Base-by-base conservation (phyloP, 2,797 vertebrate genomes). In the Pangasius djambal region DNA sequence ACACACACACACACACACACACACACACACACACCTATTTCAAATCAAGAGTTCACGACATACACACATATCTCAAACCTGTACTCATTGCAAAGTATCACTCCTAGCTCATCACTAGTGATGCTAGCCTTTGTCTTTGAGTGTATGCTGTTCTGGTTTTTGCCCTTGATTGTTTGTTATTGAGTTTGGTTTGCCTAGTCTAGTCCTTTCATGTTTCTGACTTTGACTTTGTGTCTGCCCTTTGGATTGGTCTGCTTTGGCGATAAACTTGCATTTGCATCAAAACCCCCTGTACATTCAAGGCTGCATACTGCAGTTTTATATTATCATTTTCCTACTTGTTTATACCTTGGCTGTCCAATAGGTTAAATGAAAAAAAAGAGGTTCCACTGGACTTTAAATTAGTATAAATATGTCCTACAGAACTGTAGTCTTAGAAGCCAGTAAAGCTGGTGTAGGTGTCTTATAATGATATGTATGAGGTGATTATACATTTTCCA, bases 401-500 rank as follows among this genome's bases (percentile, higher is more conserved):
- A 40, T 61, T 2, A 40, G 57, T 13, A 81, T 37, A 37, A 61
- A 82, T 65, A 83, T 1, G 25, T 48, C 61, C 1, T 63, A 9
- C 65, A n/a, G 9, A 22, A 81, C 37, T 13, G 16, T 65, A 50
- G 48, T 65, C 2, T 40, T 63, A 37, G 20, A 82, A 59, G 61
- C 79, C 61, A 69, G 61, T 16, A 48, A 65, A 48, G 6, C 44
- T 48, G 5, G 1, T 65, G 59, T 48, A 48, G 3, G 18, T 34
- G 48, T n/a, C 50, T 69, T 22, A 70, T 85, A 70, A 70, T 85
- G 44, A 85, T 69, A 70, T 85, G 65, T 55, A 34, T 70, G 50
- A 55, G 50, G 20, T 15, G 74, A 67, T 77, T 48, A 65, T 79
- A 52, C 25, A 87, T 75, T 77, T 87, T 78, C 52, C 72, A 77